Conservation (phyloP, 2,113 vertebrate genomes). For the Cygnus buccinator region DNA sequence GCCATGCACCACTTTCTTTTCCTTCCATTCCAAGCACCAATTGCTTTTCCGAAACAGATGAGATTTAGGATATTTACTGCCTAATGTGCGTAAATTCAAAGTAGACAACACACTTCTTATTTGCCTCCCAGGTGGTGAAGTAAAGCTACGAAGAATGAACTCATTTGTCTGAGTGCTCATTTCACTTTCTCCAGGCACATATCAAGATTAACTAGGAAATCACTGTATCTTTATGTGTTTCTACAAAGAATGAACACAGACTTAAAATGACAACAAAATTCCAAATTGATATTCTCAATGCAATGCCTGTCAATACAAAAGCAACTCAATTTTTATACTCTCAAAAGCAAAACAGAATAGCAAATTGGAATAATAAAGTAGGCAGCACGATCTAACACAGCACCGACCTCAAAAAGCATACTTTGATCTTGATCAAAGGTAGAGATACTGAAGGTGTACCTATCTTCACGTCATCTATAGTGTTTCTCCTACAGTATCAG, state of each 20-base stretch:
- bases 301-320: conserved; percentile 62
- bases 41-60: conserved; percentile 3
- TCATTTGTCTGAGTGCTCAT: conserved; percentile 61
- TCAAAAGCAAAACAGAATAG: conserved; percentile 52
- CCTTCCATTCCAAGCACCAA: background rate
- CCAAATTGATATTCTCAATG: conserved; percentile 53
- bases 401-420: conserved; percentile 3
- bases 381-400: background rate
- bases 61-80: conserved; percentile 41
- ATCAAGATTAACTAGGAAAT: conserved; percentile 54
- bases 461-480: background rate
- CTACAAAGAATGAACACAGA: conserved; percentile 32
- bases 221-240: conserved; percentile 14
- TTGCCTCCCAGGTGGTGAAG: background rate
- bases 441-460: background rate
- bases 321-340: conserved; percentile 40
- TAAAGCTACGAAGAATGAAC: conserved; percentile 23
- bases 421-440: conserved; percentile 71
- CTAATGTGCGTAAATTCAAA: conserved; percentile 20
- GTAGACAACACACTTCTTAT: background rate
- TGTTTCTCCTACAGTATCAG: background rate
- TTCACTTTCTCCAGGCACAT: conserved; percentile 34
- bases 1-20: background rate
- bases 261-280: conserved; percentile 59
- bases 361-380: conserved; percentile 38